phyloP scores from a whole-genome alignment of 2,113 vertebrate species.

The Mirounga angustirostris region DNA sequence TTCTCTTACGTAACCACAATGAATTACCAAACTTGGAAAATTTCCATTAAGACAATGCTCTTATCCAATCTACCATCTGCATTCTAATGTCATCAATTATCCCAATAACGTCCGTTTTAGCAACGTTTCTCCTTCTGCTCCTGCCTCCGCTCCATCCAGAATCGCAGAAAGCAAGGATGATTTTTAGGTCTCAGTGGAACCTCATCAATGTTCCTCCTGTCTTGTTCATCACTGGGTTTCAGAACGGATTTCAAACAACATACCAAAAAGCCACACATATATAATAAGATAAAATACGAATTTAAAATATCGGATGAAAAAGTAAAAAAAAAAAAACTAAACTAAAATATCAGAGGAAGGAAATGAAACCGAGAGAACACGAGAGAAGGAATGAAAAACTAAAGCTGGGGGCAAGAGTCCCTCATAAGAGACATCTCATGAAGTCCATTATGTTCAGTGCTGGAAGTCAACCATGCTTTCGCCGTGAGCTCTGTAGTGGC shows the following conservation, averaged over 20 bases:
- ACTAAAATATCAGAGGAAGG: background rate
- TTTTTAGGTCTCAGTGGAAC: background rate
- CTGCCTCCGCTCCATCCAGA: background rate
- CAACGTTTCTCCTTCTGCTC: background rate
- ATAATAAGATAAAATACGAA: background rate
- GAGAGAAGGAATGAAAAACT: background rate
- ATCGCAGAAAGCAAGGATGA: background rate
- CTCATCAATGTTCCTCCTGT: fast-evolving
- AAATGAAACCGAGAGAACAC: background rate
- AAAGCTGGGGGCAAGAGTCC: background rate
- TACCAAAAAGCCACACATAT: background rate
- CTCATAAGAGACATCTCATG: background rate
- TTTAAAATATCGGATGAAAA: background rate
- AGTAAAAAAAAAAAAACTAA: background rate
- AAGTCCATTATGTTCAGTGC: background rate
- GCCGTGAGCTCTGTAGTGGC: background rate
- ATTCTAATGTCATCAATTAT: background rate
- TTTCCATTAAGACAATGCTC: background rate
- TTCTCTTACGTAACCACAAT: background rate
- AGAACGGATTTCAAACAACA: background rate
- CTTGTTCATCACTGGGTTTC: background rate
- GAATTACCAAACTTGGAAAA: background rate
- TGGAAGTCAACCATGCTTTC: background rate
- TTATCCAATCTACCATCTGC: background rate
- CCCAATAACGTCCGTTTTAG: background rate